phyloP scores from a whole-genome alignment of 2,797 vertebrate genomes.

The Phylloscopus collybita region DNA sequence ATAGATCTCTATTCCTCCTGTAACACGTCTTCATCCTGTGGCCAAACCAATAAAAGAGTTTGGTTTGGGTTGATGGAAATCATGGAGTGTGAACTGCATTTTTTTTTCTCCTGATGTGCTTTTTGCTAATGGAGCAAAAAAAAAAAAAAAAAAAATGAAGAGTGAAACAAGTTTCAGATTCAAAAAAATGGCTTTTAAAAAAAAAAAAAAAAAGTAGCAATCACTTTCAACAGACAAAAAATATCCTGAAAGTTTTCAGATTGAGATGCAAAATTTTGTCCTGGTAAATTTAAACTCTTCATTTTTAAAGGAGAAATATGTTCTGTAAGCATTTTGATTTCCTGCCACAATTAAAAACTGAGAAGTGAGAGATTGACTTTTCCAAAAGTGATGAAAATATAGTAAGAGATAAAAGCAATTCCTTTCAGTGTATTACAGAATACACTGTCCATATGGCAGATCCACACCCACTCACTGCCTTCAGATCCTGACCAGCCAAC shows the following conservation, averaged over 20 bases:
- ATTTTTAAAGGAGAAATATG: neutral
- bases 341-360: neutral
- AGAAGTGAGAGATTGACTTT: neutral
- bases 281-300: neutral
- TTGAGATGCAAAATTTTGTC: neutral
- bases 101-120: neutral
- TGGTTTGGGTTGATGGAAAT: neutral
- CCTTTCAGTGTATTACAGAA: neutral
- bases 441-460: neutral
- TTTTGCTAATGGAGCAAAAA: neutral
- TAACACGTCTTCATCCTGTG: neutral
- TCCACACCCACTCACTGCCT: neutral
- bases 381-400: neutral
- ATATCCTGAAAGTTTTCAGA: rapidly evolving
- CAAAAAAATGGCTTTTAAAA: neutral
- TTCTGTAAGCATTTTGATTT: neutral
- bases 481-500: neutral
- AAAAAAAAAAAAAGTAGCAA: neutral
- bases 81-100: neutral
- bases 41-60: neutral
- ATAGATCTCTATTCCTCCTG: neutral
- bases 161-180: neutral
- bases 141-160: neutral
- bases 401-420: neutral
- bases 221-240: neutral